These are phyloP conservation scores for human DNA, from an alignment of 2,113 vertebrate genomes.

Conservation along the genomic window DNA sequence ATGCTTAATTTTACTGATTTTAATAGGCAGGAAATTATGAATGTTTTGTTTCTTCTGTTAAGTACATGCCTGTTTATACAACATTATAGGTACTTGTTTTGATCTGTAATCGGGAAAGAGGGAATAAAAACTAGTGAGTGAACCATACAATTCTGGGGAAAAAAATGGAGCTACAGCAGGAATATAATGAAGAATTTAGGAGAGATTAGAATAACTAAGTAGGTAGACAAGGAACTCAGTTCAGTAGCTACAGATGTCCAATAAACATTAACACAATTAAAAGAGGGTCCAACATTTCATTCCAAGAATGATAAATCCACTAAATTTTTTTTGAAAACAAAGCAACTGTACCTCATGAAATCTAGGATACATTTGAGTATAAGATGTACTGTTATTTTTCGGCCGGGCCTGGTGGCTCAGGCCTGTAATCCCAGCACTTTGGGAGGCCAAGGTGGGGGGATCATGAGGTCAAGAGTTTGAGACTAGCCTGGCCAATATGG, in stretches of 20 bases:
- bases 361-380: not conserved
- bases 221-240: not conserved
- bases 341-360: not conserved
- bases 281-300: not conserved
- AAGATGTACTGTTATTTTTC: not conserved
- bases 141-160: not conserved
- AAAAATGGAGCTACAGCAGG: not conserved
- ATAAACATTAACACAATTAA: not conserved
- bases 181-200: not conserved
- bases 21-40: not conserved
- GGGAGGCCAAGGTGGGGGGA: no score
- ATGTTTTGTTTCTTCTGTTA: constrained; percentile 19
- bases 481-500: no score
- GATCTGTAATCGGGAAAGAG: not conserved
- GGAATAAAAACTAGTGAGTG: not conserved
- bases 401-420: no score
- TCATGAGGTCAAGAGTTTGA: no score
- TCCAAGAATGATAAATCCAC: not conserved
- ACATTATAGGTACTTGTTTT: not conserved
- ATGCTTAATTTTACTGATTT: not conserved
- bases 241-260: not conserved
- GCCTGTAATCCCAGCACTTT: no score
- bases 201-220: not conserved
- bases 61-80: constrained; percentile 2
- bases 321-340: not conserved